These are phyloP conservation scores for Aquatica leii DNA, from an alignment of 2,888 invertebrate species.

Conservation along the genomic window DNA sequence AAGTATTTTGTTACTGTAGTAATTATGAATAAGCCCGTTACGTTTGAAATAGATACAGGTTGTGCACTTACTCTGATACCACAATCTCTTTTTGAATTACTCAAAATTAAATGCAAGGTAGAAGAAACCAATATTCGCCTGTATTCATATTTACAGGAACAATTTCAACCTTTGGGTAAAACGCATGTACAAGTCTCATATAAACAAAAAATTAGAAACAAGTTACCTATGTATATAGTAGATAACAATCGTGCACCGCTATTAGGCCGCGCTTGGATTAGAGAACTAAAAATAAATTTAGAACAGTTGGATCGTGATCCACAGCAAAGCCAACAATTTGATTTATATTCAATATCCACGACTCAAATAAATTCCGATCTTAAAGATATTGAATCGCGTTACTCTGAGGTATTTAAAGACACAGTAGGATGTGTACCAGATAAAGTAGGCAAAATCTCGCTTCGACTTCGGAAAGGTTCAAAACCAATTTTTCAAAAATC, in stretches of 20 bases:
- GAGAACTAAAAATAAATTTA: background rate
- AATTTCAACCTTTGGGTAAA: background rate
- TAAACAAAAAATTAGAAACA: background rate
- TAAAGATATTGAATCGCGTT: no score
- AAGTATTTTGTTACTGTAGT: background rate
- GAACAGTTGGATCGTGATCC: no score
- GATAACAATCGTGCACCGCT: background rate
- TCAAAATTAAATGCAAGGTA: background rate
- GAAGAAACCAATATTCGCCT: background rate
- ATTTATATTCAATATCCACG: no score
- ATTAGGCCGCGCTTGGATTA: background rate
- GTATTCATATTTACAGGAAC: background rate
- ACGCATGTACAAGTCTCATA: background rate
- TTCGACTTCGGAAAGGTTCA: no score
- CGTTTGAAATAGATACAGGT: background rate
- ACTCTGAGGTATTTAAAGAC: no score
- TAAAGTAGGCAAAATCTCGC: no score
- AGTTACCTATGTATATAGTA: background rate
- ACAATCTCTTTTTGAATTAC: background rate
- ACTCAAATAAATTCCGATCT: no score
- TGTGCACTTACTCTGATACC: background rate
- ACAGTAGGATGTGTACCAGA: no score
- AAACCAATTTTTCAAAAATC: no score
- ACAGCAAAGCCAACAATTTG: no score
- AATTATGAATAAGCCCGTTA: background rate